These are phyloP conservation scores for Acropora tenuis DNA, from an alignment of 64 coral and sea anemone genomes.

Conservation along the genomic window DNA sequence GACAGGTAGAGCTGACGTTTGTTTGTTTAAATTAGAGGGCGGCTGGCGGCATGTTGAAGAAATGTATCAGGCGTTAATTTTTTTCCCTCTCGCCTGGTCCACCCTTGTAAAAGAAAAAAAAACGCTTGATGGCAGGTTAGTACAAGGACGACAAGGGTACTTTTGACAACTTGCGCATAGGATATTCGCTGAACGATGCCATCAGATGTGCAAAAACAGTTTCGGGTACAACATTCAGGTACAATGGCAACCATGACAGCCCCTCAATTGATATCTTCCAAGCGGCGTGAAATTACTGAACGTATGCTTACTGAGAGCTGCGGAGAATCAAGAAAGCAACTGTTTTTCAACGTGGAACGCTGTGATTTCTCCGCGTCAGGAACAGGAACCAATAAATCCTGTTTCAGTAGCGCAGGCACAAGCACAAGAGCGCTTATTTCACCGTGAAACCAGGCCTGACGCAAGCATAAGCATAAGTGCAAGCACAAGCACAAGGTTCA, in stretches of 20 bases:
- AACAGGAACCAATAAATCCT: neutral
- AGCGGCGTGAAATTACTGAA: constrained; percentile 7
- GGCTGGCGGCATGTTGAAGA: no score
- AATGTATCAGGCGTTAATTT: no score
- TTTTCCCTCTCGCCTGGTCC: no score
- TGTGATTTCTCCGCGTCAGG: neutral
- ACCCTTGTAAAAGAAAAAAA: no score
- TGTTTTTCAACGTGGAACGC: constrained; percentile 18
- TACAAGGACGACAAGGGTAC: constrained; percentile 7
- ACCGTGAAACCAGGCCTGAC: no score
- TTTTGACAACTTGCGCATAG: constrained; percentile 4
- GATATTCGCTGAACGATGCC: constrained; percentile 25
- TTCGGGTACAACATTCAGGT: constrained; percentile 46
- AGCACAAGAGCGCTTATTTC: no score
- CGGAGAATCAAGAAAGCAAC: constrained; percentile 7
- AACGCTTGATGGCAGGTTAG: no score
- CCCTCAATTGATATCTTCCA: neutral
- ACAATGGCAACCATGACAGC: constrained; percentile 44
- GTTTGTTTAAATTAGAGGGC: no score
- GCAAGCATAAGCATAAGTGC: no score
- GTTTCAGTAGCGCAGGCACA: no score
- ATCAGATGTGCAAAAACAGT: constrained; percentile 55
- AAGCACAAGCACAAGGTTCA: no score
- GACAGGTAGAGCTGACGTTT: no score
- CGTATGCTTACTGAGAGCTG: neutral